phyloP scores from a whole-genome alignment of 2,888 invertebrate genomes.

The Drosophila falleni region DNA sequence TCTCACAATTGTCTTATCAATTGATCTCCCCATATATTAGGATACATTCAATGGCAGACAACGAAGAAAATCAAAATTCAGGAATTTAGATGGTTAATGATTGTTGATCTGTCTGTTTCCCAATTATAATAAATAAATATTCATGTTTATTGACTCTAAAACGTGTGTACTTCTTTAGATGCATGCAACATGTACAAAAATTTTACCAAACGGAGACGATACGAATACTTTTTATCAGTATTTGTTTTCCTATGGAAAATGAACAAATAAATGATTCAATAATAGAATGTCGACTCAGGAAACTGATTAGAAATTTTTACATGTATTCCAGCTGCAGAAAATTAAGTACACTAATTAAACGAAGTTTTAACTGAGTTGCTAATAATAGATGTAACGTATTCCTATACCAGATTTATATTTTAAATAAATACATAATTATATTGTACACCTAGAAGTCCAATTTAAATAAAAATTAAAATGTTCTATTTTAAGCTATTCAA shows the following conservation, averaged over 20 bases:
- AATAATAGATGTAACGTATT: neutral
- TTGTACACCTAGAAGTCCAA: neutral
- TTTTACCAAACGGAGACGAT: neutral
- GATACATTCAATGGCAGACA: neutral
- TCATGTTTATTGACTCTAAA: neutral
- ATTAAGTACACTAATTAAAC: neutral
- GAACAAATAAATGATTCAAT: constrained; percentile 13
- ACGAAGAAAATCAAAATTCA: too few relatives aligned
- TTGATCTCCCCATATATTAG: neutral
- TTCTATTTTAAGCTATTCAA: neutral
- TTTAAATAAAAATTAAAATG: neutral
- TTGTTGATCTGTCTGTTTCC: neutral
- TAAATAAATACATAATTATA: neutral
- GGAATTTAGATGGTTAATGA: neutral
- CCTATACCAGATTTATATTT: too few relatives aligned
- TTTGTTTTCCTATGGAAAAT: constrained; percentile 2
- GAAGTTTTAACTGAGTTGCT: neutral
- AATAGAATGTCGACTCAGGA: constrained; percentile 1
- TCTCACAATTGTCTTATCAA: neutral
- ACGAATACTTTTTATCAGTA: neutral
- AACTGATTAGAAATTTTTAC: constrained; percentile 5
- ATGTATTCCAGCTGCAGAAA: neutral
- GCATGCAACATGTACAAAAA: neutral
- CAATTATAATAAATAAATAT: neutral
- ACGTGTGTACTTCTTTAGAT: neutral